phyloP scores from a whole-genome alignment of 1,140 invertebrate genomes.

The Gryon sp. region DNA sequence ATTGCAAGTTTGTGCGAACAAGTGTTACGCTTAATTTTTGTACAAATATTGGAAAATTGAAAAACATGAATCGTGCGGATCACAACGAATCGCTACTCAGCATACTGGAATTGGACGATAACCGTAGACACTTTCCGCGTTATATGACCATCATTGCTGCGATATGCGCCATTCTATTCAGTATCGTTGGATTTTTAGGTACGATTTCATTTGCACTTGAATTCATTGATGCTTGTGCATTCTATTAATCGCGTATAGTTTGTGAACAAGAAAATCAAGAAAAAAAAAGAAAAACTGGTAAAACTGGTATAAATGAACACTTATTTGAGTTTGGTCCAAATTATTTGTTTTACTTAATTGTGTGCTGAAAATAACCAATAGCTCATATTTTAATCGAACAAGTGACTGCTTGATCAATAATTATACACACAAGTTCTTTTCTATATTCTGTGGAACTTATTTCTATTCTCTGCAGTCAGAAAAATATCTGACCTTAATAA shows the following conservation, averaged over 20 bases:
- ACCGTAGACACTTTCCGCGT: constrained; percentile 79
- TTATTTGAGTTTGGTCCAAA: too few species aligned
- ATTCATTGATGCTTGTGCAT: neutral
- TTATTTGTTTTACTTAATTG: too few species aligned
- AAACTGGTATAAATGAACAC: too few species aligned
- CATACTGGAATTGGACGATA: constrained; percentile 42
- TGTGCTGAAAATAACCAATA: too few species aligned
- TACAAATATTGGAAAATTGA: constrained; percentile 24
- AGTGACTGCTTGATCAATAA: too few species aligned
- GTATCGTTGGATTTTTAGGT: constrained; percentile 88
- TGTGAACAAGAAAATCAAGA: too few species aligned
- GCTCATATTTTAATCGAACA: too few species aligned
- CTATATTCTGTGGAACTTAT: too few species aligned
- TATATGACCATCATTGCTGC: constrained; percentile 87
- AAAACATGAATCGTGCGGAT: constrained; percentile 35
- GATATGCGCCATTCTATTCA: constrained; percentile 88
- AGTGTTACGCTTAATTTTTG: constrained; percentile 35
- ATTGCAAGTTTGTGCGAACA: constrained; percentile 9
- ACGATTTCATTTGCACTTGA: constrained; percentile 43
- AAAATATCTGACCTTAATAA: too few species aligned
- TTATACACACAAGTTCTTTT: too few species aligned
- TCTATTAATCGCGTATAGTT: neutral
- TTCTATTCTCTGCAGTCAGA: too few species aligned
- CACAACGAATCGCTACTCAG: constrained; percentile 35
- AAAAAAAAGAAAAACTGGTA: too few species aligned